Percentiles rank a stretch among this genome's conserved stretches.
Conservation (phyloP, 1,140 invertebrate genomes). For the Magallana ariakensis region DNA sequence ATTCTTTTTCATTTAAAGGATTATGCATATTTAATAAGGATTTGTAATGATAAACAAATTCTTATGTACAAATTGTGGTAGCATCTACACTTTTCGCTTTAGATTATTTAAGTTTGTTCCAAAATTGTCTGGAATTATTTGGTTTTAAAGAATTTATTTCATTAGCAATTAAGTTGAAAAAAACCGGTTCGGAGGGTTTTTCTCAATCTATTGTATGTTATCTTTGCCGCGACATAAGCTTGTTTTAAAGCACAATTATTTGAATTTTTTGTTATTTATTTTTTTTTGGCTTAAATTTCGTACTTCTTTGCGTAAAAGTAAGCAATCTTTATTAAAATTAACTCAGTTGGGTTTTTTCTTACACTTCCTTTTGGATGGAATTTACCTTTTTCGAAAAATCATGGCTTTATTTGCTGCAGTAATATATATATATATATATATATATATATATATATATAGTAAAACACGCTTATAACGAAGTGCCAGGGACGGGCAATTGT, state of each 20-base stretch:
- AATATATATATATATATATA: conserved; percentile 2
- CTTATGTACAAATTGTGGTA: not conserved
- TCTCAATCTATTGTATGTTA: too few species aligned
- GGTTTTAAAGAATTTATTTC: conserved; percentile 3
- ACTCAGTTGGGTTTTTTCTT: not conserved
- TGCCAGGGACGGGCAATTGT: too few species aligned
- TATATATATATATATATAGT: too few species aligned
- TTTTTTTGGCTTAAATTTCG: not conserved
- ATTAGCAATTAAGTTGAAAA: not conserved
- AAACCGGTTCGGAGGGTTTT: not conserved
- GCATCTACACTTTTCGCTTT: not conserved
- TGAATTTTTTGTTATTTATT: not conserved
- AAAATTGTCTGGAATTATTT: too few species aligned
- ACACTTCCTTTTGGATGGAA: conserved; percentile 9
- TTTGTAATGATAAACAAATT: not conserved
- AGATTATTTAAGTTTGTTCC: too few species aligned
- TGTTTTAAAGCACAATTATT: too few species aligned
- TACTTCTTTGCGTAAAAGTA: conserved; percentile 12
- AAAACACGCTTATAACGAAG: too few species aligned
- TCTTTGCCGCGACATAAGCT: too few species aligned
- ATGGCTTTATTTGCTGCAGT: conserved; percentile 1
- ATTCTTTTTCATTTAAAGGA: not conserved
- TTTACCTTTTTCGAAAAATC: not conserved
- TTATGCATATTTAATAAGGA: not conserved
- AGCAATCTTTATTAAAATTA: not conserved